Base-by-base conservation (phyloP, 2,888 invertebrate species). In the Hypolimnas misippus region DNA sequence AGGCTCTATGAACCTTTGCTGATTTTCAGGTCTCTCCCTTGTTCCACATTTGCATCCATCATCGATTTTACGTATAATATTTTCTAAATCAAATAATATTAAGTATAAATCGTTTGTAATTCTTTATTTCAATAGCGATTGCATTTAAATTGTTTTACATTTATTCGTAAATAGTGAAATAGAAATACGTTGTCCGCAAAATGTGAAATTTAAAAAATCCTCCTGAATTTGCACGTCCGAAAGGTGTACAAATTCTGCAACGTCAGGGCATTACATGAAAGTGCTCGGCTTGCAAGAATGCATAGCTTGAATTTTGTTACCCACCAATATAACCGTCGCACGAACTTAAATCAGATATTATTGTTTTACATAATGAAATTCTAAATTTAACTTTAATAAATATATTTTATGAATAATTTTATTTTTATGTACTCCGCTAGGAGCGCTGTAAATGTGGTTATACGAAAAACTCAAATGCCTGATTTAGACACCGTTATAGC, bases 191-290 rank as follows among this genome's bases (percentile, higher is more conserved):
- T n/a, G 49, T 29, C 14, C 25, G n/a, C 25, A 49, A 7, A 21
- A 46, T 14, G n/a, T 14, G 14, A 25, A 49, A 49, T 49, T 49
- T 49, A 49, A 49, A 49, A 49, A 29, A 25, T 29, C n/a, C 8
- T 49, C 14, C 14, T 49, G 49, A 49, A 29, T 49, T 49, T 49
- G 29, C 49, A 49, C 49, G 29, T 49, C 19, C 14, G 19, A 49
- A 49, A 49, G 49, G 49, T 19, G 49, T 49, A 49, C 49, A 49
- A 49, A 49, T 49, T 49, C n/a, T 29, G 49, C 49, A 10, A 49
- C 19, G 49, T 49, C 49, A 49, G 29, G 29, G 49, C 49, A 49
- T 49, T 49, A 49, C 49, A 29, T 49, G 49, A 49, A 49, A 49
- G 49, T 14, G 29, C 49, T 6, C 8, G 19, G 49, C 49, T 49